Conservation (phyloP, 2,888 invertebrate genomes). For the Petrolisthes manimaculis region DNA sequence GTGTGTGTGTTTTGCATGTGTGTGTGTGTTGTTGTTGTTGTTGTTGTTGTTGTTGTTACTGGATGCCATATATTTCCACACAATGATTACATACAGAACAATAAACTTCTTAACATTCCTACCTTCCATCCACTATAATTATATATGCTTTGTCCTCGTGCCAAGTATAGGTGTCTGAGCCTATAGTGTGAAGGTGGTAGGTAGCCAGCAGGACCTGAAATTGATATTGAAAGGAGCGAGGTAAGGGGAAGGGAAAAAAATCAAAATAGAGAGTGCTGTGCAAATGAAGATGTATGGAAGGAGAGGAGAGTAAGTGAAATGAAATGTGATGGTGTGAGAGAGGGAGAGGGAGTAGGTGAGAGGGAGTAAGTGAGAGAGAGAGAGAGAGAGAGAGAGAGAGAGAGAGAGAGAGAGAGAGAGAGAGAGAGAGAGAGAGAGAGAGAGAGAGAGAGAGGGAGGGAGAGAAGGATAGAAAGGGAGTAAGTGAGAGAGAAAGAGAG, state of each 20-base stretch:
- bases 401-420: conserved; percentile 18
- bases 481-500: conserved; percentile 9
- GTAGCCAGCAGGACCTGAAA: neutral
- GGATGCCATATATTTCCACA: no score
- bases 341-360: conserved; percentile 3
- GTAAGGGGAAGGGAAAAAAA: neutral
- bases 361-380: no score
- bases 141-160: no score
- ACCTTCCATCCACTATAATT: no score
- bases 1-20: no score
- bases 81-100: no score
- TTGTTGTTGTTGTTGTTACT: no score
- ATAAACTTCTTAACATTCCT: no score
- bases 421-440: conserved; percentile 18
- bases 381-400: conserved; percentile 18
- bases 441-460: conserved; percentile 14
- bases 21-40: no score
- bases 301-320: conserved; percentile 5
- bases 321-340: neutral
- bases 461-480: conserved; percentile 9
- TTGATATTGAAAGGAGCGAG: neutral
- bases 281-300: neutral
- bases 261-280: neutral
- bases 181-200: neutral
- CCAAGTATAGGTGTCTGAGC: no score